Conservation (phyloP, 2,113 vertebrate genomes). For the Garra rufa region DNA sequence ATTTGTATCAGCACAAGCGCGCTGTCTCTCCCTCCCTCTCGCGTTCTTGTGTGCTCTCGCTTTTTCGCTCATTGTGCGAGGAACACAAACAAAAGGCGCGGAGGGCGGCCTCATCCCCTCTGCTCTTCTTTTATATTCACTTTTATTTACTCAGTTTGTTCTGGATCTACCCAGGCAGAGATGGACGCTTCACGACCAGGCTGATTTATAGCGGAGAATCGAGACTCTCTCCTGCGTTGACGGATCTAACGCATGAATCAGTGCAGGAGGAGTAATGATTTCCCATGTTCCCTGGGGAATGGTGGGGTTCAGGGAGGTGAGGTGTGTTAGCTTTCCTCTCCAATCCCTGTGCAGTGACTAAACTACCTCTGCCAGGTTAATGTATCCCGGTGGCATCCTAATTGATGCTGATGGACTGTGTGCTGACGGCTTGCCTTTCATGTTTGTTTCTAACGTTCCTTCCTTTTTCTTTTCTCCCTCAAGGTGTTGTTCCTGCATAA, state of each 20-base stretch:
- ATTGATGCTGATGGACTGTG: conserved; percentile 37
- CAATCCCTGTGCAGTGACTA: not conserved
- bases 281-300: conserved; percentile 26
- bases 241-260: conserved; percentile 44
- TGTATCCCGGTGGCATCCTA: conserved; percentile 16
- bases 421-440: not conserved
- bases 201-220: conserved; percentile 36
- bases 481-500: conserved; percentile 68
- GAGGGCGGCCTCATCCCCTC: conserved; percentile 20
- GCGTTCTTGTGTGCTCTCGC: not conserved
- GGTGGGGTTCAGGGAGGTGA: conserved; percentile 24
- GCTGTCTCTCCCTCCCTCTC: not conserved
- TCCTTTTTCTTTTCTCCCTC: conserved; percentile 29
- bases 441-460: conserved; percentile 14
- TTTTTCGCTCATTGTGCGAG: conserved; percentile 23
- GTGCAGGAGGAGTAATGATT: conserved; percentile 36
- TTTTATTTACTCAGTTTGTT: conserved; percentile 26
- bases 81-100: conserved; percentile 24
- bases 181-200: conserved; percentile 31
- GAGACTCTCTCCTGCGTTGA: conserved; percentile 20
- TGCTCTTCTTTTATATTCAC: conserved; percentile 21
- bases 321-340: conserved; percentile 34
- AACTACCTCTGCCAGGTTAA: conserved; percentile 34
- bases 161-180: conserved; percentile 11
- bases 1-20: conserved; percentile 37